A percentile compares a stretch with the other conserved stretches of the same genome.
phyloP scores from a whole-genome alignment of 2,797 vertebrate genomes.

The Brachymystax lenok region DNA sequence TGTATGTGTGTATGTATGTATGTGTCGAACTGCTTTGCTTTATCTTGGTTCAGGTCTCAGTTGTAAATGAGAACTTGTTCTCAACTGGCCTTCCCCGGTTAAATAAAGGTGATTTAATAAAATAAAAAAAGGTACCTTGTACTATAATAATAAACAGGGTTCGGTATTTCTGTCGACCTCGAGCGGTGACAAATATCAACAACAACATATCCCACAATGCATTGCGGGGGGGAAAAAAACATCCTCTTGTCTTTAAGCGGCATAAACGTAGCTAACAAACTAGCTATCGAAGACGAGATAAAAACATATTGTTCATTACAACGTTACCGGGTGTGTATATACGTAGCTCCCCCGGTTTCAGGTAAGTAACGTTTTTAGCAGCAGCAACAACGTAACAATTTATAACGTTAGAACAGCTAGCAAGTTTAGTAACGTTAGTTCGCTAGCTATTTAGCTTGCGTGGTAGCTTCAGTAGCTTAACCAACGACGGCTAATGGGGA shows the following conservation, averaged over 20 bases:
- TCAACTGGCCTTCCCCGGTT: too few relatives aligned
- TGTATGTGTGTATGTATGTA: too few relatives aligned
- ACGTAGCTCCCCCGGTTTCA: slow-evolving; percentile 17
- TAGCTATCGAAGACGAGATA: not conserved
- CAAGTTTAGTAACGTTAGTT: slow-evolving; percentile 44
- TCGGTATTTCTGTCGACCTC: slow-evolving; percentile 42
- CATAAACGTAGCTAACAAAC: slow-evolving; percentile 9
- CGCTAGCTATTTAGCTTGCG: slow-evolving; percentile 36
- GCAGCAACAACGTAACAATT: too few relatives aligned
- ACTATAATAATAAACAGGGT: not conserved
- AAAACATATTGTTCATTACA: not conserved
- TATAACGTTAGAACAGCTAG: slow-evolving; percentile 33
- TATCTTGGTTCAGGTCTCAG: too few relatives aligned
- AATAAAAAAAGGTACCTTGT: not conserved
- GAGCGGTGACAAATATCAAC: slow-evolving; percentile 12
- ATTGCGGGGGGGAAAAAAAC: slow-evolving; percentile 48
- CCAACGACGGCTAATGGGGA: not conserved
- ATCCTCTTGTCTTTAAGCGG: slow-evolving; percentile 44
- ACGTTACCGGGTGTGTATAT: slow-evolving; percentile 27
- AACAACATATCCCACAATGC: slow-evolving; percentile 65
- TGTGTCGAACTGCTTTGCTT: too few relatives aligned
- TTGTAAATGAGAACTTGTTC: too few relatives aligned
- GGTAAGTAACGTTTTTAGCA: slow-evolving; percentile 71
- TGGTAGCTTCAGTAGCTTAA: not conserved
- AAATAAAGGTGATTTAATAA: too few relatives aligned